A percentile compares a stretch with the other conserved stretches of the same genome.
Conservation (phyloP, 1,140 invertebrate genomes). For the Babylonia areolata region DNA sequence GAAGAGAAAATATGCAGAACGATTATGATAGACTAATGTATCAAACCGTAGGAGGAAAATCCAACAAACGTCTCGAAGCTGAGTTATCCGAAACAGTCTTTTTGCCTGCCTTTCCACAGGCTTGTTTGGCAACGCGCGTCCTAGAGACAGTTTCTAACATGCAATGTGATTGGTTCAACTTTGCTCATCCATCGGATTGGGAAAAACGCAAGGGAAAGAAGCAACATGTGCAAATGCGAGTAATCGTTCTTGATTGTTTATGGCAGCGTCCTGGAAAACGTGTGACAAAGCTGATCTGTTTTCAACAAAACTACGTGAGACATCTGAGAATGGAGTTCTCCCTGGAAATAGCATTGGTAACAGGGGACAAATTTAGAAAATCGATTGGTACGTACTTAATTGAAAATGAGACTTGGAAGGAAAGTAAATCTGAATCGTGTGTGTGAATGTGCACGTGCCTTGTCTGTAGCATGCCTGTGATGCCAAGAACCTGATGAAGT, state of each 20-base stretch:
- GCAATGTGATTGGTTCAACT: background rate
- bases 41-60: no score
- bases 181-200: background rate
- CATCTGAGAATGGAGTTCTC: background rate
- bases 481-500: no score
- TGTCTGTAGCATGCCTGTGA: no score
- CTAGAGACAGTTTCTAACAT: slow-evolving; percentile 7
- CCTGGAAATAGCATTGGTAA: background rate
- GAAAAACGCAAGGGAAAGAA: background rate
- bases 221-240: background rate
- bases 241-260: background rate
- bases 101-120: no score
- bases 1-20: no score
- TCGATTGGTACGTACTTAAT: background rate
- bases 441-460: no score
- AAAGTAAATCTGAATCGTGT: no score
- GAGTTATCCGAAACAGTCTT: no score
- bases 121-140: slow-evolving; percentile 26
- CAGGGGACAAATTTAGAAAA: slow-evolving; percentile 17
- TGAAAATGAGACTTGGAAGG: background rate
- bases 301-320: background rate
- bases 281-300: background rate
- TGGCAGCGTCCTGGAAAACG: slow-evolving; percentile 19
- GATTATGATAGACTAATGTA: no score
- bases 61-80: background rate